Conservation (phyloP, 2,888 invertebrate genomes). For the Eudasyphora cyanicolor region DNA sequence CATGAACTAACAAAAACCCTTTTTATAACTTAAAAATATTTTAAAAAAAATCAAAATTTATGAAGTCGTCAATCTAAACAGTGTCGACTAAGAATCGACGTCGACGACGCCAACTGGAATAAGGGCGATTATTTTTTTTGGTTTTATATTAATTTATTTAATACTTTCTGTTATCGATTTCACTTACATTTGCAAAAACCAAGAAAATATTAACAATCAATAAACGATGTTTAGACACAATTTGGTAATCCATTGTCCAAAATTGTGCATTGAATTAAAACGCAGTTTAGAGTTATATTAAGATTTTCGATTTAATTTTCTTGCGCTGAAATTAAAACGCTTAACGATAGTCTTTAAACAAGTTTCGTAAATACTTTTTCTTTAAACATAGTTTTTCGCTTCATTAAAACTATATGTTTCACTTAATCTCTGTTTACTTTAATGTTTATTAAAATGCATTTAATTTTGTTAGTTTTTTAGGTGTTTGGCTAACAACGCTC, state of each 20-base stretch:
- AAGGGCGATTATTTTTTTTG: too few relatives aligned
- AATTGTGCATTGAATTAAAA: slow-evolving; percentile 63
- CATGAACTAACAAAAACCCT: too few relatives aligned
- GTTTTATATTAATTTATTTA: too few relatives aligned
- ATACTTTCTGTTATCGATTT: too few relatives aligned
- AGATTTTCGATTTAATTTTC: neutral
- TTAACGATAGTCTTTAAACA: neutral
- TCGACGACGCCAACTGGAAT: too few relatives aligned
- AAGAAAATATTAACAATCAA: slow-evolving; percentile 58
- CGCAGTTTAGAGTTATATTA: neutral
- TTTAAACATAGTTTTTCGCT: neutral
- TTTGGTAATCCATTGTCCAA: slow-evolving; percentile 69
- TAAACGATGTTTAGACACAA: slow-evolving; percentile 56
- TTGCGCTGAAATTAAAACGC: neutral
- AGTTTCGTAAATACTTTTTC: slow-evolving; percentile 2
- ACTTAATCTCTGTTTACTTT: too few relatives aligned
- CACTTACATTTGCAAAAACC: slow-evolving; percentile 59
- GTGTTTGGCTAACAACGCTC: slow-evolving; percentile 10
- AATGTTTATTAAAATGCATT: slow-evolving; percentile 9
- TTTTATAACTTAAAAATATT: too few relatives aligned
- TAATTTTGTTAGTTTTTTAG: slow-evolving; percentile 13
- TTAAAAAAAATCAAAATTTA: too few relatives aligned
- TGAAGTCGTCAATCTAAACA: too few relatives aligned
- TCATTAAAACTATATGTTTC: too few relatives aligned
- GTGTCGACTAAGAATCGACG: too few relatives aligned